phyloP scores from a whole-genome alignment of 2,113 vertebrate genomes.

The Strix uralensis region DNA sequence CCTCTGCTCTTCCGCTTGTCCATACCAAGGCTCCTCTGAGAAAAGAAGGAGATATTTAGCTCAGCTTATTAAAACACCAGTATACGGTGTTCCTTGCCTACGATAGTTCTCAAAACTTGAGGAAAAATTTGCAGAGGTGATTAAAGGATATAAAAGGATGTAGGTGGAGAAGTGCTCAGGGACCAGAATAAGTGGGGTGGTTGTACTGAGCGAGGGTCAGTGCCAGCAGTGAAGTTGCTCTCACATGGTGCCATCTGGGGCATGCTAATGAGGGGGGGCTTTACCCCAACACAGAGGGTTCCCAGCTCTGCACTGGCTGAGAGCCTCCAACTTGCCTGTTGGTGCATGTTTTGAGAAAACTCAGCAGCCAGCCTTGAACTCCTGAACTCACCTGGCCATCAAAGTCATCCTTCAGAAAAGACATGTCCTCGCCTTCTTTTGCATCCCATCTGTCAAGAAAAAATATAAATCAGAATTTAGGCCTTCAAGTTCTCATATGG shows the following conservation, averaged over 20 bases:
- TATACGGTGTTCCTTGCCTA: neutral
- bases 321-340: neutral
- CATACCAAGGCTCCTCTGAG: neutral
- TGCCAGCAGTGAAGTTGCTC: neutral
- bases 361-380: neutral
- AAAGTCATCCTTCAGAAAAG: slow-evolving; percentile 55
- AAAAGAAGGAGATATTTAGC: neutral
- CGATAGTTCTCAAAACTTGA: neutral
- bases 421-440: slow-evolving; percentile 68
- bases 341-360: neutral
- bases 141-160: neutral
- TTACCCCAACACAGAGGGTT: neutral
- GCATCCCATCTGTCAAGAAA: slow-evolving; percentile 70
- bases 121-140: neutral
- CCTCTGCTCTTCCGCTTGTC: slow-evolving; percentile 38
- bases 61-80: neutral
- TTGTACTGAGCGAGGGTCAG: neutral
- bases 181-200: neutral
- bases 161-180: neutral
- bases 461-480: neutral
- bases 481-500: neutral
- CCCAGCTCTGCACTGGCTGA: neutral
- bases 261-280: neutral
- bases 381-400: slow-evolving; percentile 62
- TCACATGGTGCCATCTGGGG: neutral